A percentile compares a stretch with the other conserved stretches of the same genome.
phyloP scores from a whole-genome alignment of 2,888 invertebrate genomes.

The Sipha maydis region DNA sequence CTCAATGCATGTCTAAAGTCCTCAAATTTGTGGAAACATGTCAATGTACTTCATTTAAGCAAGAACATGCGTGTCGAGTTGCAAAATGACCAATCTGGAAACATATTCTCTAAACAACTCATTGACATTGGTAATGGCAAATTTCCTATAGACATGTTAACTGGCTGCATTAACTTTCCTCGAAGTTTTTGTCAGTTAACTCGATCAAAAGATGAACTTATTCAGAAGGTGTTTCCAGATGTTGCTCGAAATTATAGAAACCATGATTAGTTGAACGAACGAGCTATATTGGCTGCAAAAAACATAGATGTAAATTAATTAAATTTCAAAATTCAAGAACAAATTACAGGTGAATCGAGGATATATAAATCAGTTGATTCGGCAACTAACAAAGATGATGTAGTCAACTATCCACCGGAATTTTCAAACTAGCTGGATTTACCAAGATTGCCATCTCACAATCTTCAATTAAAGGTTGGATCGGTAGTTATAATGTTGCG shows the following conservation, averaged over 20 bases:
- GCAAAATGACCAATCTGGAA: conserved; percentile 43
- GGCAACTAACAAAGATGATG: conserved; percentile 31
- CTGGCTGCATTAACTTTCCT: conserved; percentile 66
- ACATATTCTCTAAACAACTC: conserved; percentile 46
- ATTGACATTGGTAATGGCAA: conserved; percentile 37
- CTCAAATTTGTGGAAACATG: conserved; percentile 63
- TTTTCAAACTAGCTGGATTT: conserved; percentile 40
- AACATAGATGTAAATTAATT: conserved; percentile 66
- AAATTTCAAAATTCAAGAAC: conserved; percentile 66
- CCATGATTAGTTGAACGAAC: conserved; percentile 41
- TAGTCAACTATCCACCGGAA: conserved; percentile 25
- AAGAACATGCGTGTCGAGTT: conserved; percentile 55
- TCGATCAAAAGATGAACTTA: conserved; percentile 65
- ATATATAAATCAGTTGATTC: conserved; percentile 38
- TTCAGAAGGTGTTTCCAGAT: conserved; percentile 66
- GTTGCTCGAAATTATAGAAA: conserved; percentile 63
- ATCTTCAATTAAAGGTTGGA: conserved; percentile 35
- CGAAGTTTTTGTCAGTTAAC: conserved; percentile 65
- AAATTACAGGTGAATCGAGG: conserved; percentile 64
- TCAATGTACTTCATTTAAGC: conserved; percentile 62
- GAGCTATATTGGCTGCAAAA: conserved; percentile 41
- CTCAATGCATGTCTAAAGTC: conserved; percentile 63
- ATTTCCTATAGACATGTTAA: conserved; percentile 64
- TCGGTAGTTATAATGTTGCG: conserved; percentile 31
- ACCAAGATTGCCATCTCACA: conserved; percentile 45